Evolutionary conservation across 2,113 vertebrate species (phyloP).

Genomic region (Xenopus borealis): DNA sequence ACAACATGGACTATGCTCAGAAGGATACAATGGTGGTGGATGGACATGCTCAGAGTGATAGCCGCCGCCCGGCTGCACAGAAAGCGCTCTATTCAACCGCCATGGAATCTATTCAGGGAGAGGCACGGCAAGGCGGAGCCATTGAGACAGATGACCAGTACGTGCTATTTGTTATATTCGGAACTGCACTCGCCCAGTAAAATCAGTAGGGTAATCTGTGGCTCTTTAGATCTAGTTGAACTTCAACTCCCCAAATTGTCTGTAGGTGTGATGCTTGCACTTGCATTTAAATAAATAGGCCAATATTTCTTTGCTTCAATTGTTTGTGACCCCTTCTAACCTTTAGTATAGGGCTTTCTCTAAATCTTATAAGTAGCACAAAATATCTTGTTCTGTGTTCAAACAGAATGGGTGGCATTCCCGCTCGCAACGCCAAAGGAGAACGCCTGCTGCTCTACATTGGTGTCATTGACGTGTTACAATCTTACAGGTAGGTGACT

Average conservation of each 20-base stretch:
- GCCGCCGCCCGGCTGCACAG: constrained; percentile 71
- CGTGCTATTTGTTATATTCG: constrained; percentile 49
- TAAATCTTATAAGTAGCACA: too few species aligned
- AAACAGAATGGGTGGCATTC: constrained; percentile 91
- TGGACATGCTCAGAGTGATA: constrained; percentile 55
- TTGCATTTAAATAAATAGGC: too few species aligned
- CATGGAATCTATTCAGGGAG: constrained; percentile 90
- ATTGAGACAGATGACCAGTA: constrained; percentile 81
- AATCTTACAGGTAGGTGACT: constrained; percentile 84
- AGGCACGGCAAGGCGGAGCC: constrained; percentile 65
- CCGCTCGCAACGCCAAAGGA: constrained; percentile 79
- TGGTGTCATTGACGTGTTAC: constrained; percentile 90
- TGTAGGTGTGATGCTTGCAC: too few species aligned
- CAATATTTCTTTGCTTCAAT: too few species aligned
- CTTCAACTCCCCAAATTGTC: too few species aligned
- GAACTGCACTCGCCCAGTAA: too few species aligned
- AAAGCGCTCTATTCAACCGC: constrained; percentile 88
- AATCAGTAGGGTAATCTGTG: too few species aligned
- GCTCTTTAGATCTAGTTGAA: too few species aligned
- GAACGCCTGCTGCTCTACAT: constrained; percentile 89
- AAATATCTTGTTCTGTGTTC: too few species aligned
- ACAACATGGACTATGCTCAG: constrained; percentile 79
- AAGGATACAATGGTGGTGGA: constrained; percentile 63
- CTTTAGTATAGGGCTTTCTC: too few species aligned
- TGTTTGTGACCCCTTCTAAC: too few species aligned